Evolutionary conservation across 2,888 invertebrate species (phyloP), one percentile per base, ranked within the genome.

Genomic region (Anthrax anthrax): DNA sequence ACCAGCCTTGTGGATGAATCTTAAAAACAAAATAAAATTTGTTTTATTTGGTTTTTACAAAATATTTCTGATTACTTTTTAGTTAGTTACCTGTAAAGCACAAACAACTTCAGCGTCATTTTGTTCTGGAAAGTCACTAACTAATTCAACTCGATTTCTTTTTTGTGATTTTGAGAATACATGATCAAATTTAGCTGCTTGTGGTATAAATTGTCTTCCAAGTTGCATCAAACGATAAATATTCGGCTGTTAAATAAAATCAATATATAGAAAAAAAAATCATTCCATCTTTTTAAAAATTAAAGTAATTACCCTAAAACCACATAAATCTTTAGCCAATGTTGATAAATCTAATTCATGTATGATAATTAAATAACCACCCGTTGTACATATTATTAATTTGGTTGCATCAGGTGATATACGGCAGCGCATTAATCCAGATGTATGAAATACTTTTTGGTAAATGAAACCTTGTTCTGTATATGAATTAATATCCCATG

Each of bases 71-170:
- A 41, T 39, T 17, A 19, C 18, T 29, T 39, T 3, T 16, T n/a
- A 19, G 29, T 27, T n/a, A 39, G 18, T 47, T 53, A 77, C 78
- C 75, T 87, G 81, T 49, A 95, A 70, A 2, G 92, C 88, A 55
- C 89, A 85, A 52, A 95, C 86, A 47, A 90, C 85, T 65, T 91
- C 89, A 0, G 92, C 91, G 52, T 89, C 86, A 61, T 91, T 86
- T 2, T 78, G 78, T 6, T 72, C 70, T 0, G 92, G 91, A 67
- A 94, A 94, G 70, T 95, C 95, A 1, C 84, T 81, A 14, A 95
- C 78, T 58, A 94, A 81, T 67, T 95, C 94, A 4, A 94, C 80
- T 38, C 92, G 74, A 67, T 95, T 95, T 55, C 82, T 75, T 56
- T 75, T 76, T 44, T 86, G 76, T 44, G 72, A 73, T 40, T 74